Base-by-base conservation (phyloP, 1,140 invertebrate species). In the Mya arenaria region DNA sequence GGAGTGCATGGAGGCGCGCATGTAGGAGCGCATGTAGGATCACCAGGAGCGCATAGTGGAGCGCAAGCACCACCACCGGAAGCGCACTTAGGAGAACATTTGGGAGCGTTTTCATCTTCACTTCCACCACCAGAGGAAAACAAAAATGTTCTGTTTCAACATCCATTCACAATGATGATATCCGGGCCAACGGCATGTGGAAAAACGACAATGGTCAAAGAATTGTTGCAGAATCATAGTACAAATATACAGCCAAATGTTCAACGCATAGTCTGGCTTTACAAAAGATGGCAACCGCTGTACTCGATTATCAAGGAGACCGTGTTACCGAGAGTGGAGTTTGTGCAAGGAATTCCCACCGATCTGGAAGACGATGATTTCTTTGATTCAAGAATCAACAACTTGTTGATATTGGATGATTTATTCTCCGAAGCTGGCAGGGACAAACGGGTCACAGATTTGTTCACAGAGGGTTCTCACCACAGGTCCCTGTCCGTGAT, bases 221-320 rank as follows among this genome's bases (percentile, higher is more conserved):
- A 5, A 5, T 44, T 69, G 30, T 32, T 69, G 39, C 66, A 41
- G 37, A 44, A 44, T 23, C 32, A 69, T 15, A 44, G 66, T 17
- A 15, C 8, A 25, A 69, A 17, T 8, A 69, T 69, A 10, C 10
- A 39, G 34, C 66, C 66, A 5, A 28, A 15, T 69, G 8, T 69
- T 6, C 56, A 77, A 41, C 44, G 58, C 30, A 63, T 63, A 15
- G 37, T 77, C 37, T 77, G 73, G 73, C 58, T 77, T 10, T 77
- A 62, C 37, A 77, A 44, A 65, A 37, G 73, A 48, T 77, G 25
- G 73, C 73, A 77, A 32, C 58, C 73, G 34, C 65, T 77, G 17
- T 77, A 77, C 39, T 23, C 25, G 4, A 39, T 23, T 6, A 63
- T 62, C 48, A 4, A 63, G 48, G 30, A 23, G 5, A 25, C 56